These are phyloP conservation scores for Sebastes steindachneri DNA, from an alignment of 2,797 vertebrate genomes.

Conservation along the genomic window DNA sequence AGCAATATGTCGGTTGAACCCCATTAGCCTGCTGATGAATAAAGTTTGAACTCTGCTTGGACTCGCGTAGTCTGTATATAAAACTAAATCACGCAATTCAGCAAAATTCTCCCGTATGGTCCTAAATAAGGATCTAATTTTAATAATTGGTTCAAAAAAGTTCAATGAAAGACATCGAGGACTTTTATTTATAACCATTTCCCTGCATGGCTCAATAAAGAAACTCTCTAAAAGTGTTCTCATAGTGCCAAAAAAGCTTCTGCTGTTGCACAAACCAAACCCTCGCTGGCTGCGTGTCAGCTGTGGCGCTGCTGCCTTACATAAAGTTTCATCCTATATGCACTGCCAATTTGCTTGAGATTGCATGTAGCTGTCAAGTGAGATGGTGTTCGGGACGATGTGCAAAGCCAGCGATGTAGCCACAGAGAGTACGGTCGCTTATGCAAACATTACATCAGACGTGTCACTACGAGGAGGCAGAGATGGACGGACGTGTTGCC, in stretches of 20 bases:
- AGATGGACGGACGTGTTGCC: slow-evolving; percentile 41
- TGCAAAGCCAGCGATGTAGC: slow-evolving; percentile 35
- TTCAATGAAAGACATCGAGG: not conserved
- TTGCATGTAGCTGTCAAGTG: slow-evolving; percentile 22
- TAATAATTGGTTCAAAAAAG: slow-evolving; percentile 1
- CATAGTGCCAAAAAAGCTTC: not conserved
- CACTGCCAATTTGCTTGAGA: slow-evolving; percentile 23
- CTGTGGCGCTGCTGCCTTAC: not conserved
- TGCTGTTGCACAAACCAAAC: not conserved
- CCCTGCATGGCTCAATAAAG: not conserved
- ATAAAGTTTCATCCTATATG: not conserved
- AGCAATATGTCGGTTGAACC: slow-evolving; percentile 1
- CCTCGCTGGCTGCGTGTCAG: not conserved
- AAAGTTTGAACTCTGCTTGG: not conserved
- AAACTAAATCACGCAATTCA: not conserved
- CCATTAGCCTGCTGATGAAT: slow-evolving; percentile 12
- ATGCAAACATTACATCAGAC: slow-evolving; percentile 69
- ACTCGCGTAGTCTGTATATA: not conserved
- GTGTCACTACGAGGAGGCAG: slow-evolving; percentile 27
- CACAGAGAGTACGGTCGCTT: slow-evolving; percentile 37
- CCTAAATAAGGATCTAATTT: not conserved
- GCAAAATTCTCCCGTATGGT: not conserved
- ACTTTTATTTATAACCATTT: not conserved
- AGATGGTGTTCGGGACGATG: slow-evolving; percentile 27
- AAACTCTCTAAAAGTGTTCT: not conserved